Percentiles rank a stretch among this genome's conserved stretches.
These are phyloP conservation scores for Acheta domesticus DNA, from an alignment of 2,888 invertebrate species.

Conservation along the genomic window DNA sequence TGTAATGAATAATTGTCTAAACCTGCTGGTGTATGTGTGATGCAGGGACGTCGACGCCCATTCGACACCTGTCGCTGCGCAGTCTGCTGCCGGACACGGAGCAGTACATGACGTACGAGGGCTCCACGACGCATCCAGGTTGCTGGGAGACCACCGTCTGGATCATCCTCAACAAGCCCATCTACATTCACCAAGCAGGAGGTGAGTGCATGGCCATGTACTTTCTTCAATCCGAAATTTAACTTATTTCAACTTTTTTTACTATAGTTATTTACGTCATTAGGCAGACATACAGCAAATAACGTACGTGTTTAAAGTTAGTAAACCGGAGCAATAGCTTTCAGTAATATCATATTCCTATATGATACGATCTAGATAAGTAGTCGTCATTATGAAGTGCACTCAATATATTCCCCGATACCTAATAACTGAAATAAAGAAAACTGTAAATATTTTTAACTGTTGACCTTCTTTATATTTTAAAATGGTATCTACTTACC, in stretches of 20 bases:
- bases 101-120: conserved; percentile 96
- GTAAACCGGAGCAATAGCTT: too few species aligned
- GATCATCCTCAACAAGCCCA: conserved; percentile 96
- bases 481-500: too few species aligned
- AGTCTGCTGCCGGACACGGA: conserved; percentile 86
- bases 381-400: too few species aligned
- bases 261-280: not conserved
- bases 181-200: conserved; percentile 94
- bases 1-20: too few species aligned
- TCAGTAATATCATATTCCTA: fast-evolving
- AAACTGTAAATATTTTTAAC: too few species aligned
- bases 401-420: too few species aligned
- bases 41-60: conserved; percentile 75
- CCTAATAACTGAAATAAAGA: too few species aligned
- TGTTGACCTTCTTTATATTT: too few species aligned
- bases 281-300: too few species aligned
- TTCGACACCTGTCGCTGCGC: conserved; percentile 80
- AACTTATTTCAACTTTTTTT: not conserved
- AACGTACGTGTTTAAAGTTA: not conserved
- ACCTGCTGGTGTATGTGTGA: not conserved
- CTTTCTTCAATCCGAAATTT: not conserved
- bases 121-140: conserved; percentile 94
- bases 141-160: conserved; percentile 99
- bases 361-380: too few species aligned
- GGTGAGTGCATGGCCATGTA: conserved; percentile 55